Conservation (phyloP, 2,888 invertebrate genomes). For the Polydrusus pterygomalis region DNA sequence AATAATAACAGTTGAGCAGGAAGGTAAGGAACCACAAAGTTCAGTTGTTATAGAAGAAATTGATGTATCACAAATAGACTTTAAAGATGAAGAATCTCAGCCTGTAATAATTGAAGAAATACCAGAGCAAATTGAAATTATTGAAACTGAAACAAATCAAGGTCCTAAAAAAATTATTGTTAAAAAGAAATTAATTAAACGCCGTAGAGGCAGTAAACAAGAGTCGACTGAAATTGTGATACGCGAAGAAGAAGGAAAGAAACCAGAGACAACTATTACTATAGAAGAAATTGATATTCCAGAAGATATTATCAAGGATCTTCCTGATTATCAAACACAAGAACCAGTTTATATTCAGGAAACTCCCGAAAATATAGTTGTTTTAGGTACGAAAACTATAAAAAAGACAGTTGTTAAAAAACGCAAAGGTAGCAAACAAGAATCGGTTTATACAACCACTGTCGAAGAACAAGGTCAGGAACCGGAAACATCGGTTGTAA, state of each 20-base stretch:
- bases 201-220: conserved; percentile 67
- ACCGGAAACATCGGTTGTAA: conserved; percentile 70
- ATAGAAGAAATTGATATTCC: conserved; percentile 58
- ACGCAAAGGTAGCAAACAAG: conserved; percentile 65
- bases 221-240: conserved; percentile 68
- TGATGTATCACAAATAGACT: conserved; percentile 61
- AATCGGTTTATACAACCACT: conserved; percentile 72
- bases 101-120: conserved; percentile 62
- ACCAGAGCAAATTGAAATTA: conserved; percentile 67
- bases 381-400: conserved; percentile 61
- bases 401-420: conserved; percentile 64
- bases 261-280: conserved; percentile 64
- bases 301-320: conserved; percentile 58
- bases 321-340: conserved; percentile 43
- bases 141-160: conserved; percentile 64
- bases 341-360: conserved; percentile 61
- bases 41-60: conserved; percentile 66
- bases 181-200: conserved; percentile 71
- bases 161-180: conserved; percentile 61
- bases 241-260: conserved; percentile 67
- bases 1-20: conserved; percentile 63
- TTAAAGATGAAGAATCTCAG: conserved; percentile 63
- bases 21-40: conserved; percentile 64
- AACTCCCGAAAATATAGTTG: conserved; percentile 65
- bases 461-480: conserved; percentile 72